These are phyloP conservation scores for Leptocoma aspasia DNA, from an alignment of 2,113 vertebrate genomes.

Conservation along the genomic window DNA sequence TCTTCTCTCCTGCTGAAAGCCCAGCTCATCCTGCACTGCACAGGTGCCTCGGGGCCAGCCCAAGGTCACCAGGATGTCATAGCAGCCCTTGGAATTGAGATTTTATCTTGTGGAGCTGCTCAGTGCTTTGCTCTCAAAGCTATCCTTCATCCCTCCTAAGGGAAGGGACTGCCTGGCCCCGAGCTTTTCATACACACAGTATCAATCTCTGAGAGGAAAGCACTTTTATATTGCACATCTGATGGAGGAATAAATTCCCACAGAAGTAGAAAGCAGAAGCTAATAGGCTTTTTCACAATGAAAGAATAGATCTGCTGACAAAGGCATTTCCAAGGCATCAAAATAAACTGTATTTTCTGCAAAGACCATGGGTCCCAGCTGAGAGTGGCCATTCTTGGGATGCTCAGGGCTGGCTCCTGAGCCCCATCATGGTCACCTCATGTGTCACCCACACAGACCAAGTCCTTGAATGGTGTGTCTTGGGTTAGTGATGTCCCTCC, in stretches of 20 bases:
- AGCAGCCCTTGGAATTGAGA: conserved; percentile 35
- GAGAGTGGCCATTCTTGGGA: neutral
- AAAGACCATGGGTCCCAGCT: neutral
- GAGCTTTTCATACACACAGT: neutral
- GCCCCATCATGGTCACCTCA: rapidly evolving
- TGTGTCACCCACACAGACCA: rapidly evolving
- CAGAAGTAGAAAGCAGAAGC: conserved; percentile 47
- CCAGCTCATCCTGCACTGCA: rapidly evolving
- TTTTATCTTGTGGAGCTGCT: conserved; percentile 7
- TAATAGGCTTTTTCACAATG: conserved; percentile 47
- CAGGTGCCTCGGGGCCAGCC: neutral
- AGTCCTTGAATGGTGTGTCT: neutral
- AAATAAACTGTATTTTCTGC: conserved; percentile 7
- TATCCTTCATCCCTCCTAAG: conserved; percentile 14
- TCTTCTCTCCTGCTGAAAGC: neutral
- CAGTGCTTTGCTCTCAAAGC: conserved; percentile 17
- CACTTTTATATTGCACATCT: conserved; percentile 58
- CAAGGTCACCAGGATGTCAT: conserved; percentile 7
- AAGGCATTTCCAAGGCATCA: conserved; percentile 36
- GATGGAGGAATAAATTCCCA: conserved; percentile 64
- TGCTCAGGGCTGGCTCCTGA: neutral
- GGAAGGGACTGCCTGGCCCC: conserved; percentile 7
- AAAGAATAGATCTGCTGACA: conserved; percentile 50
- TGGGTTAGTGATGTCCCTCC: neutral
- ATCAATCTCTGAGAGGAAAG: conserved; percentile 41